Base-by-base conservation (phyloP, 2,113 vertebrate species). In the Tichodroma muraria region DNA sequence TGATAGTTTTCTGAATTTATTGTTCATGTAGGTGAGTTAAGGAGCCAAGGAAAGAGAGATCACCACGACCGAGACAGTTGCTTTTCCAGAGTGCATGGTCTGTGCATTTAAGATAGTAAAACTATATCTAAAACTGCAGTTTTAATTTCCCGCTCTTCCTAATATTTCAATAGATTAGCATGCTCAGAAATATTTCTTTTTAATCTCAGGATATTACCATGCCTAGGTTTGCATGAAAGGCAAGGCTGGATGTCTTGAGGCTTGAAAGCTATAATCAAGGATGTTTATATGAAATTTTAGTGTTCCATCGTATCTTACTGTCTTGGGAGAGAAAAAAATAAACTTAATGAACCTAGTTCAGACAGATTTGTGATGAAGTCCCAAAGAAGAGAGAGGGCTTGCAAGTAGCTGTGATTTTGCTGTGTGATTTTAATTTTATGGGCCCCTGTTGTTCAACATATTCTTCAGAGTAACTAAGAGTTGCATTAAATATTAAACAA, bases 401-500 rank as follows among this genome's bases (percentile, higher is more conserved):
- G 44, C 56, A 88, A 95, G 71, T 83, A 88, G 88, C 84, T 95
- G 45, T 68, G 84, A 86, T 88, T 97, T 92, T 93, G 73, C 66
- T 92, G 60, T 45, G 53, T 95, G 93, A 93, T 91, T 93, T 94
- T 94, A 93, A 88, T 95, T 95, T 93, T 94, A 95, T 86, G 83
- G 82, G 60, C 76, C 80, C 77, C 85, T 83, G 82, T 95, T 96
- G 90, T 86, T 95, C 88, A 88, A 13, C 13, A 0, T 90, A 94
- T 96, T 85, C 86, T 95, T 91, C 76, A 75, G 79, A 94, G 64
- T 95, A 90, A 93, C 87, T 91, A 88, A 90, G 82, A 91, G 82
- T 88, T 93, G 61, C 83, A 93, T 96, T 96, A 97, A 96, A 94
- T 95, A 95, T 95, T 96, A 94, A 96, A 94, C 90, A 91, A 97